A percentile compares a stretch with the other conserved stretches of the same genome.
Evolutionary conservation across 2,797 vertebrate genomes (phyloP).

Genomic region (Halcyon badia): DNA sequence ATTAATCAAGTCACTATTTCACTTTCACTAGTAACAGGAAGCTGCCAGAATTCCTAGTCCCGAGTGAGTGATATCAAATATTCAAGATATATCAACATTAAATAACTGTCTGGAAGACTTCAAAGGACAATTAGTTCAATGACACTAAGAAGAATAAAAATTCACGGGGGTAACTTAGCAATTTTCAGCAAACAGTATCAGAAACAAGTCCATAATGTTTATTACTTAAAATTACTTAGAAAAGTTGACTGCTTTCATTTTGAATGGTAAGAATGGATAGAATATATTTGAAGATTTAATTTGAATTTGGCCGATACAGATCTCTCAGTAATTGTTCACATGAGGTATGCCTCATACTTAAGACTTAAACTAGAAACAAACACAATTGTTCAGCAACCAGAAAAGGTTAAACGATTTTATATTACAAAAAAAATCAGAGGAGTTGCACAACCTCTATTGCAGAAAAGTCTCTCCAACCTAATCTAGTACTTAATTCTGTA

Average conservation of each 20-base stretch:
- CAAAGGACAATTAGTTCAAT: not conserved
- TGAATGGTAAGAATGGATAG: not conserved
- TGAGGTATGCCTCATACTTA: not conserved
- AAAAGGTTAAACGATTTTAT: not conserved
- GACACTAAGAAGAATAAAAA: not conserved
- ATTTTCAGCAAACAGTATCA: not conserved
- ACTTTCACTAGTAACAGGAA: not conserved
- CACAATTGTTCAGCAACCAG: not conserved
- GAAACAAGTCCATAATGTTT: not conserved
- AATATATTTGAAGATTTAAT: not conserved
- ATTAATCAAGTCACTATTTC: not conserved
- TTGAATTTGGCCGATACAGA: not conserved
- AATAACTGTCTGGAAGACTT: not conserved
- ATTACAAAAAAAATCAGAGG: not conserved
- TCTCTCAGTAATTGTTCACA: not conserved
- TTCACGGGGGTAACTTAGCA: not conserved
- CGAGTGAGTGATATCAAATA: not conserved
- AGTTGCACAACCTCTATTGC: not conserved
- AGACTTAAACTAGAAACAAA: not conserved
- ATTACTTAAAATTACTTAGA: not conserved
- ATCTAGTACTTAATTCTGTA: not conserved
- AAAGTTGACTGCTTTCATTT: not conserved
- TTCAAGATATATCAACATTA: not conserved
- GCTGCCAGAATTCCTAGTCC: not conserved
- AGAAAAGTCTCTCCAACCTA: not conserved